Percentiles rank a stretch among this genome's conserved stretches.
phyloP scores from a whole-genome alignment of 2,797 vertebrate genomes.

The Sebastes aleutianus region DNA sequence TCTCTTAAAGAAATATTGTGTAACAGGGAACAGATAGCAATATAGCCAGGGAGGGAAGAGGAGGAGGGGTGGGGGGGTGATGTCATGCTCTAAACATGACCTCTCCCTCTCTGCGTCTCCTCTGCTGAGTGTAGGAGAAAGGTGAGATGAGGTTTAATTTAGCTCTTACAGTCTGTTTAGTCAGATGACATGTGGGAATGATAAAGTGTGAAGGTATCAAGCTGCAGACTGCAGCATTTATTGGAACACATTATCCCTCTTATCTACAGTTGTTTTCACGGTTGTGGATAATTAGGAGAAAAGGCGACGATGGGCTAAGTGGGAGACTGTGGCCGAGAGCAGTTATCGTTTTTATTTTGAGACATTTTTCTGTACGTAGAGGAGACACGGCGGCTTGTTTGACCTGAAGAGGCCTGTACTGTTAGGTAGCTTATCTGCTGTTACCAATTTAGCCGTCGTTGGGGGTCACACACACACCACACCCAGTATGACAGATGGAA shows the following conservation, averaged over 20 bases:
- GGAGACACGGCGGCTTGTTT: neutral
- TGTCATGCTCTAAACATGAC: slow-evolving; percentile 80
- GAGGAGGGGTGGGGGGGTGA: slow-evolving; percentile 49
- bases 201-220: slow-evolving; percentile 73
- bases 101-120: slow-evolving; percentile 59
- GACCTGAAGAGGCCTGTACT: slow-evolving; percentile 5
- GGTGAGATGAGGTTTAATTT: slow-evolving; percentile 79
- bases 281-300: slow-evolving; percentile 18
- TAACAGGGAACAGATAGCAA: slow-evolving; percentile 75
- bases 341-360: neutral
- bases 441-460: slow-evolving; percentile 31
- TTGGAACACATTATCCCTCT: slow-evolving; percentile 40
- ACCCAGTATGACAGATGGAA: neutral
- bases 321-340: neutral
- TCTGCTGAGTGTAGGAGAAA: slow-evolving; percentile 73
- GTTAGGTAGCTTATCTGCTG: slow-evolving; percentile 17
- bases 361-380: neutral
- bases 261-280: slow-evolving; percentile 23
- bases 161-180: slow-evolving; percentile 72
- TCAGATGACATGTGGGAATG: slow-evolving; percentile 70
- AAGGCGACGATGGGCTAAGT: slow-evolving; percentile 2
- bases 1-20: slow-evolving; percentile 78
- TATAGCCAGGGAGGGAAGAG: slow-evolving; percentile 21
- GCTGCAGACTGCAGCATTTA: slow-evolving; percentile 58
- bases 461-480: neutral